Percentiles rank a stretch among this genome's conserved stretches.
phyloP scores from a whole-genome alignment of 2,113 vertebrate species.

The Microtus pennsylvanicus region DNA sequence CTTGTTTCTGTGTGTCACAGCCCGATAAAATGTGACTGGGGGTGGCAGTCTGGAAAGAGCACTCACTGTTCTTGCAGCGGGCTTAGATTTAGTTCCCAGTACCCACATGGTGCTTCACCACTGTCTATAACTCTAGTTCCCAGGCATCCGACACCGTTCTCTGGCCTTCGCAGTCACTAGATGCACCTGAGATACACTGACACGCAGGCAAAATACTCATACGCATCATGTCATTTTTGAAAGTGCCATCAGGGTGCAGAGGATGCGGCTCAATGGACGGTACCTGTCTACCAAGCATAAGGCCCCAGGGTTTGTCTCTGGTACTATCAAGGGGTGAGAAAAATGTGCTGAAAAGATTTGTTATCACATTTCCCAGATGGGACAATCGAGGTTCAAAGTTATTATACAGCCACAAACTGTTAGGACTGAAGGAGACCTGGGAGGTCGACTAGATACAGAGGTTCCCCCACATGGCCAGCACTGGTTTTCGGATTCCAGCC shows the following conservation, averaged over 20 bases:
- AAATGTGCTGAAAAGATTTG: neutral
- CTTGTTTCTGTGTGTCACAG: neutral
- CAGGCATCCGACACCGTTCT: neutral
- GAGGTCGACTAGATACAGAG: neutral
- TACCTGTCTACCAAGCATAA: neutral
- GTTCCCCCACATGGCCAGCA: neutral
- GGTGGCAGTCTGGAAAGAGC: neutral
- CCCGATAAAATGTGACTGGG: neutral
- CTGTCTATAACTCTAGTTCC: neutral
- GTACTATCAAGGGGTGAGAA: neutral
- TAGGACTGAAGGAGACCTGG: neutral
- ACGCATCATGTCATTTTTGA: neutral
- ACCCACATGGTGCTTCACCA: neutral
- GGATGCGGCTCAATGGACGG: neutral
- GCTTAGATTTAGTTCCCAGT: neutral
- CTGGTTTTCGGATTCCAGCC: neutral
- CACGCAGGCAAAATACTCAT: neutral
- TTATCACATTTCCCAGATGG: neutral
- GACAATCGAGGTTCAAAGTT: neutral
- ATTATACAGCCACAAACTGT: neutral
- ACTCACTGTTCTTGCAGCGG: neutral
- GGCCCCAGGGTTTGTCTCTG: neutral
- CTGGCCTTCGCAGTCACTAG: neutral
- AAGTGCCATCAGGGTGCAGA: neutral
- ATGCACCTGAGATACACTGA: neutral